phyloP scores from a whole-genome alignment of 2,113 vertebrate genomes.

The Numida meleagris region DNA sequence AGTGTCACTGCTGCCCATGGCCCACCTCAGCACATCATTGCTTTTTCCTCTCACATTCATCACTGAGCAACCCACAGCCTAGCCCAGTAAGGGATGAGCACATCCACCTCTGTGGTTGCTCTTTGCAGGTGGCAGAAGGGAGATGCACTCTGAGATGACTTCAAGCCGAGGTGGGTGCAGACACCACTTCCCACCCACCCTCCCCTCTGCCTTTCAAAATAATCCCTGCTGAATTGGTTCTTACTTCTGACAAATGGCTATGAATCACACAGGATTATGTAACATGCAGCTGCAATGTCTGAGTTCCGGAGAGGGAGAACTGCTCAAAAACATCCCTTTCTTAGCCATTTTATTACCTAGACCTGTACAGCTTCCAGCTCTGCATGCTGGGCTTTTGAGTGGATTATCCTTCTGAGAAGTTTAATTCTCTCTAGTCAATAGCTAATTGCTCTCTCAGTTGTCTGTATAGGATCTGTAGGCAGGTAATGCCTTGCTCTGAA shows the following conservation, averaged over 20 bases:
- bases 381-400: background rate
- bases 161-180: background rate
- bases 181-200: background rate
- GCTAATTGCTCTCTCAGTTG: background rate
- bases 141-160: background rate
- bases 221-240: background rate
- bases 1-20: background rate
- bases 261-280: background rate
- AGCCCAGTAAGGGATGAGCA: background rate
- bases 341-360: background rate
- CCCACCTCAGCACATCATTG: background rate
- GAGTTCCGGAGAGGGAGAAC: background rate
- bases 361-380: background rate
- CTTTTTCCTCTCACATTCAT: background rate
- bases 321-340: background rate
- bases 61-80: background rate
- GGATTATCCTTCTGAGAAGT: background rate
- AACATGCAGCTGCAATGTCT: background rate
- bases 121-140: background rate
- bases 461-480: background rate
- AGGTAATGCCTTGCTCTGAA: background rate
- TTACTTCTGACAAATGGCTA: background rate
- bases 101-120: background rate
- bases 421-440: background rate
- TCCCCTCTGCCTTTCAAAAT: background rate